Evolutionary conservation across 1,140 invertebrate species (phyloP), one percentile per base, ranked within the genome.

Genomic region (Philaenus spumarius): DNA sequence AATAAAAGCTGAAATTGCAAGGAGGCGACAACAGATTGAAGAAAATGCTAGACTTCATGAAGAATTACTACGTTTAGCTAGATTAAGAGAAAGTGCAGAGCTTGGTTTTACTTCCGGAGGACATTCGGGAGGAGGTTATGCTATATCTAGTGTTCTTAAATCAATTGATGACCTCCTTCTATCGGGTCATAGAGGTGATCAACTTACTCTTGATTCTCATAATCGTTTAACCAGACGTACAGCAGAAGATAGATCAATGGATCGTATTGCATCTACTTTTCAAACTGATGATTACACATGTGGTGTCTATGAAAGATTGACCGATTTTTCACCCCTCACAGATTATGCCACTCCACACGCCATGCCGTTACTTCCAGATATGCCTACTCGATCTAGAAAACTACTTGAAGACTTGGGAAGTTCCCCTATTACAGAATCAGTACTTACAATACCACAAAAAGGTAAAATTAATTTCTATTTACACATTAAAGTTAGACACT

Each of bases 1-100:
- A 60, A 78, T 84, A 43, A 82, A 83, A 66, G 78, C 79, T 11
- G 83, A 85, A 69, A 84, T 84, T 55, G 80, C 81, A 3, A 72
- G 81, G 30, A 67, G 82, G 2, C 73, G 81, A 50, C 75, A 77
- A 57, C 80, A 83, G 65, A 78, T 85, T n/a, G 80, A 83, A 65
- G 80, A 83, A 60, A 78, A 80, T 50, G 75, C 78, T 5, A 70
- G 78, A 23, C 67, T 82, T 4, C 80, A 82, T 64, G 76, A 79
- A 42, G 80, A 83, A 64, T 69, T 83, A 6, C 65, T 78, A 22
- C 71, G 78, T 35, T 71, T 82, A 22, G 78, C 80, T 1, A 62
- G 74, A 47, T 58, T 76, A 30, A 67, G 71, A 37, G 77, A 75
- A 60, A 72, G 67, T 55, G 75, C 70, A 5, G 72, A 76, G 55